Conservation (phyloP, 37 sponge, comb jelly and placozoan species). For the Chondrosia reniformis region DNA sequence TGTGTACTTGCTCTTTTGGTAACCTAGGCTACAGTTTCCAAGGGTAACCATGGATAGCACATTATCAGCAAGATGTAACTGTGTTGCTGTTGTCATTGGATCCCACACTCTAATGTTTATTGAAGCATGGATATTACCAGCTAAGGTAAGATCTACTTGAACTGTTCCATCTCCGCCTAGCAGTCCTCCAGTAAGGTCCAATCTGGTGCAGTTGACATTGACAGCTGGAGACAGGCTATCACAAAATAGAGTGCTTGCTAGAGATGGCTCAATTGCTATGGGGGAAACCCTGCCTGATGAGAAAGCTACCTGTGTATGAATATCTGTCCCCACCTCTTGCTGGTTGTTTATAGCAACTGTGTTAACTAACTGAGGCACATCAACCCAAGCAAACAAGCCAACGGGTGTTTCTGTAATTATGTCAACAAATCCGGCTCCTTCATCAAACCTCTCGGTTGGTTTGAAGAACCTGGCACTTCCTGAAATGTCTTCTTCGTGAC, state of each 20-base stretch:
- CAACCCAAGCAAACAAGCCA: constrained; percentile 44
- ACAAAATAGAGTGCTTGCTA: background rate
- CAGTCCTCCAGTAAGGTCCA: background rate
- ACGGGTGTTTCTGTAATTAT: constrained; percentile 27
- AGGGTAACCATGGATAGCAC: constrained; percentile 30
- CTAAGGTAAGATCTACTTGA: too few species aligned
- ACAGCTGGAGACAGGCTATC: background rate
- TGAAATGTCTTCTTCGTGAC: background rate
- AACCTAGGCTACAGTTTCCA: background rate
- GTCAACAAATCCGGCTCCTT: constrained; percentile 17
- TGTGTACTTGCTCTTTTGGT: constrained; percentile 34
- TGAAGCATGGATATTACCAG: too few species aligned
- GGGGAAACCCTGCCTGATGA: constrained; percentile 21
- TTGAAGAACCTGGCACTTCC: background rate
- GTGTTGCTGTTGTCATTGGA: constrained; percentile 24
- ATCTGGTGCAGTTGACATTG: constrained; percentile 7
- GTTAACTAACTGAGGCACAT: constrained; percentile 52
- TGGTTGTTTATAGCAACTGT: constrained; percentile 55
- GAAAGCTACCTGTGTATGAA: constrained; percentile 9
- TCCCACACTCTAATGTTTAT: constrained; percentile 46
- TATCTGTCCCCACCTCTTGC: background rate
- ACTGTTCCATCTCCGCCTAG: background rate
- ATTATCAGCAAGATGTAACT: background rate
- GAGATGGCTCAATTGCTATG: too few species aligned
- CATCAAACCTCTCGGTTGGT: background rate